Percentiles rank a stretch among this genome's conserved stretches.
Evolutionary conservation across 1,140 invertebrate genomes (phyloP).

Genomic region (Linepithema humile): DNA sequence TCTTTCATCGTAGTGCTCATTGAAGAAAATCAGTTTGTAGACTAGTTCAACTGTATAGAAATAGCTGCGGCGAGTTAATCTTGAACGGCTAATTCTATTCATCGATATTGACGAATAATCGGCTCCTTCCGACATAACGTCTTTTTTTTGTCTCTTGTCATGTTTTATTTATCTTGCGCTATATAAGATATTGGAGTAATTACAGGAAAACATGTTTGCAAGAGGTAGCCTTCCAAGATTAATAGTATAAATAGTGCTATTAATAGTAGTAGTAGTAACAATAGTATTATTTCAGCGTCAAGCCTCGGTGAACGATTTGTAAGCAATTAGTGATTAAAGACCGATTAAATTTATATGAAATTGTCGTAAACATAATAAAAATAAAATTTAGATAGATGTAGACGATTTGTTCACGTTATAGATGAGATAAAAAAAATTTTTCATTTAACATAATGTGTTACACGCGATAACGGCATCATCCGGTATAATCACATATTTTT

Average conservation of each 20-base stretch:
- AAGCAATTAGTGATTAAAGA: constrained; percentile 1
- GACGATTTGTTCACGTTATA: background rate
- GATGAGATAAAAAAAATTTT: background rate
- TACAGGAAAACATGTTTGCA: background rate
- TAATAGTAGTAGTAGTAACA: background rate
- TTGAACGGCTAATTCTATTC: constrained; percentile 18
- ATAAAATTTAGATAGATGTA: background rate
- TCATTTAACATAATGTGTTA: constrained; percentile 10
- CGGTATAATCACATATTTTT: background rate
- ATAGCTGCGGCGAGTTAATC: constrained; percentile 48
- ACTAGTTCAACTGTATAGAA: constrained; percentile 34
- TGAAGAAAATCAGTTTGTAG: constrained; percentile 34
- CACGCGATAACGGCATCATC: background rate
- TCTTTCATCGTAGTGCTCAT: background rate
- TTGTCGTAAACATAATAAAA: background rate
- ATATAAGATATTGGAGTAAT: background rate
- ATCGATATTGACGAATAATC: background rate
- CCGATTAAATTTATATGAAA: background rate
- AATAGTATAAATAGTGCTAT: constrained; percentile 15
- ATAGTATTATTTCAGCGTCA: background rate
- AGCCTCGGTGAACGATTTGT: constrained; percentile 17
- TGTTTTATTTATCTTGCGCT: background rate
- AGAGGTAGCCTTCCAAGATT: constrained; percentile 47
- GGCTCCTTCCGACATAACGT: background rate
- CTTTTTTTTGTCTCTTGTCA: background rate